Conservation (phyloP, 2,113 vertebrate genomes). For the Vidua macroura region DNA sequence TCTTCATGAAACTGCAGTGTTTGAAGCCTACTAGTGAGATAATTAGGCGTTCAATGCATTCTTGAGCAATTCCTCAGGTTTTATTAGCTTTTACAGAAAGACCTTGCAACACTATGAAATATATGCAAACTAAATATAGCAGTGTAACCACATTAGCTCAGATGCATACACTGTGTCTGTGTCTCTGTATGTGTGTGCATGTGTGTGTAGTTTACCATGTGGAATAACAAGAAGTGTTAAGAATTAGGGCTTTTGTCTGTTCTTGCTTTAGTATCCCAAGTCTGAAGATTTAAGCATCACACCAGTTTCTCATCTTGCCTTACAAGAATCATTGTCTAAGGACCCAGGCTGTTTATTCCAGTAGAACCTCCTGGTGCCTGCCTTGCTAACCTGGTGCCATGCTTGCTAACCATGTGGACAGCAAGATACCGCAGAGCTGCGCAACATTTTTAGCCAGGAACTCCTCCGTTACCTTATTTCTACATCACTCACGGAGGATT, state of each 20-base stretch:
- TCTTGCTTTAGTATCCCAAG: background rate
- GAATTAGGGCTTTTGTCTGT: background rate
- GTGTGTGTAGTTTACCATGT: background rate
- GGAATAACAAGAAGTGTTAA: background rate
- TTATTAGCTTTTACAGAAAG: background rate
- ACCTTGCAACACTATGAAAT: background rate
- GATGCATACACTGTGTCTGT: background rate
- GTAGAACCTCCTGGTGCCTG: background rate
- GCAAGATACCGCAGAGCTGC: background rate
- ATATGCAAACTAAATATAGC: background rate
- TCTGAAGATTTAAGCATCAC: background rate
- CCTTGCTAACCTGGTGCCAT: background rate
- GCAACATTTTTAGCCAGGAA: background rate
- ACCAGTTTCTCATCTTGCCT: background rate
- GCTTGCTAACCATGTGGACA: background rate
- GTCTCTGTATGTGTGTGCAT: background rate
- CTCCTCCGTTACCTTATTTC: background rate
- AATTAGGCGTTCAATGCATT: background rate
- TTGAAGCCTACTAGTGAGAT: background rate
- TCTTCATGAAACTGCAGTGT: background rate
- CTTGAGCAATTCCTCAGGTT: background rate
- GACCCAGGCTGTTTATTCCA: background rate
- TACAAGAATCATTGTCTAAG: fast-evolving
- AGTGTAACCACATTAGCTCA: background rate
- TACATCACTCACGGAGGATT: fast-evolving